Percentiles rank a stretch among this genome's conserved stretches.
Evolutionary conservation across 1,140 invertebrate species (phyloP).

Genomic region (Vollenhovia emeryi): DNA sequence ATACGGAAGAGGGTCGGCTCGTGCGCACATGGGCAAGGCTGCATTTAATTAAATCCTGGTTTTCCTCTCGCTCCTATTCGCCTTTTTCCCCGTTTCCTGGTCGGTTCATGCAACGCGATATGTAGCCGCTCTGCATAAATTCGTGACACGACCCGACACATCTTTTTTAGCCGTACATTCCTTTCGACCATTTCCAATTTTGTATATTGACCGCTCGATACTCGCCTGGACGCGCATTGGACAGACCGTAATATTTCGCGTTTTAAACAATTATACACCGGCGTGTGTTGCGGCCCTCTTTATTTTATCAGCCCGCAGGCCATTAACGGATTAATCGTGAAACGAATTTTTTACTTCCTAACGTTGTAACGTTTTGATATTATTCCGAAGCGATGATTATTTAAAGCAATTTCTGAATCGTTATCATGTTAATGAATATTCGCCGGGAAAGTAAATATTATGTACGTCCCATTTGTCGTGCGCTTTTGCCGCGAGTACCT

Average conservation of each 20-base stretch:
- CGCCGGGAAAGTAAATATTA: neutral
- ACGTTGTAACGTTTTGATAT: neutral
- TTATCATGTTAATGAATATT: slow-evolving; percentile 23
- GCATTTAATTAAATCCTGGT: slow-evolving; percentile 74
- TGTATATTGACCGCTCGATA: neutral
- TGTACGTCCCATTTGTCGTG: neutral
- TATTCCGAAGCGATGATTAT: neutral
- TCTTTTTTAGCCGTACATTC: neutral
- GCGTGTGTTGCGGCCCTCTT: neutral
- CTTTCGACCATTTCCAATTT: slow-evolving; percentile 17
- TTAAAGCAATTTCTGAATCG: slow-evolving; percentile 17
- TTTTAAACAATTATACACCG: neutral
- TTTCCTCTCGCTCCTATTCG: slow-evolving; percentile 54
- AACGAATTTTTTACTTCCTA: neutral
- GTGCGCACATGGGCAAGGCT: slow-evolving; percentile 45
- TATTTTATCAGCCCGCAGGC: neutral
- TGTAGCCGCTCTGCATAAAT: slow-evolving; percentile 48
- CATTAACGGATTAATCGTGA: neutral
- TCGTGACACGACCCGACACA: slow-evolving; percentile 37
- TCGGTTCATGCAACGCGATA: slow-evolving; percentile 20
- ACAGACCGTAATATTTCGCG: neutral
- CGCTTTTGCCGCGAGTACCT: slow-evolving; percentile 13
- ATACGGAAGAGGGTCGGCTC: slow-evolving; percentile 24
- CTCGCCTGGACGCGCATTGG: neutral
- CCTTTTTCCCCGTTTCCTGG: slow-evolving; percentile 16